Evolutionary conservation across 2,113 vertebrate genomes (phyloP).

Genomic region (Tinamus guttatus): DNA sequence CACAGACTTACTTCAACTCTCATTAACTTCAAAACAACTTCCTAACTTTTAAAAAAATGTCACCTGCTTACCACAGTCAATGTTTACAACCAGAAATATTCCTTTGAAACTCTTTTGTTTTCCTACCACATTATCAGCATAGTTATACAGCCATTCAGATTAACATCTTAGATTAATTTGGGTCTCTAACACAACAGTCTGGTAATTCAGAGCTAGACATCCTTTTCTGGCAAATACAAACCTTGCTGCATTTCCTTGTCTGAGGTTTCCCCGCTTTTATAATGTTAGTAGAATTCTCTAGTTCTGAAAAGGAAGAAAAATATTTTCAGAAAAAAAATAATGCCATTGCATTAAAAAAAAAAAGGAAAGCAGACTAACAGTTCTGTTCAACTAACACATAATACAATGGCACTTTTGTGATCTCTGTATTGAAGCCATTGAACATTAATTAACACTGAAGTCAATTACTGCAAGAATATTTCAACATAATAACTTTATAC

Average conservation of each 20-base stretch:
- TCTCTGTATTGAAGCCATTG: background rate
- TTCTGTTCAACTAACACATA: background rate
- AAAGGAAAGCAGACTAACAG: background rate
- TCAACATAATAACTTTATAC: background rate
- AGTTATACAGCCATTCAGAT: conserved; percentile 9
- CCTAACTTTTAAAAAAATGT: background rate
- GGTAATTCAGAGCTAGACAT: background rate
- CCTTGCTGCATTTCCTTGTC: conserved; percentile 90
- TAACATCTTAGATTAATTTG: background rate
- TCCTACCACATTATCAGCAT: background rate
- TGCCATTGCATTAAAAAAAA: background rate
- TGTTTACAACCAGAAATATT: conserved; percentile 3
- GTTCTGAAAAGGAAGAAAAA: conserved; percentile 78
- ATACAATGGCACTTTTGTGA: background rate
- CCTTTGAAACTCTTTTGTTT: background rate
- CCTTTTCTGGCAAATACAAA: conserved; percentile 67
- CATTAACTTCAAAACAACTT: background rate
- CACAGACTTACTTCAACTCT: background rate
- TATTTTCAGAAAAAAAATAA: conserved; percentile 30
- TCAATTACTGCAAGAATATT: background rate
- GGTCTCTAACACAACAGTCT: background rate
- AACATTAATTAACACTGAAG: background rate
- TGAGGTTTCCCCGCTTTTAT: conserved; percentile 86
- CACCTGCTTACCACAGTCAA: background rate
- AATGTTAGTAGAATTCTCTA: conserved; percentile 83